Evolutionary conservation across 2,888 invertebrate genomes (phyloP).

Genomic region (Xylota segnis): DNA sequence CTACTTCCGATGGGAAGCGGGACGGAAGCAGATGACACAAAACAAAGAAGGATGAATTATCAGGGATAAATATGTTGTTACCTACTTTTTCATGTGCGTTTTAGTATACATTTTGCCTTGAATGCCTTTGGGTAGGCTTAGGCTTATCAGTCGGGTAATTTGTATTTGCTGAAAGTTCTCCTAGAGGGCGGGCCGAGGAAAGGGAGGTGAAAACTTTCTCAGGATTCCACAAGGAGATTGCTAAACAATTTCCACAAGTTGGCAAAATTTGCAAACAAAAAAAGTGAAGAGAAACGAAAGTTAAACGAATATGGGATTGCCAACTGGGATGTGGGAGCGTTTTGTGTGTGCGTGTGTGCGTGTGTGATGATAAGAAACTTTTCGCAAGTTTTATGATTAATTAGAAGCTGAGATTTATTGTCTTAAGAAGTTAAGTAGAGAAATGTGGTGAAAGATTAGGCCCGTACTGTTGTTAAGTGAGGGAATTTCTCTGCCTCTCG

Average conservation of each 20-base stretch:
- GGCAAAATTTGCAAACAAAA: constrained; percentile 1
- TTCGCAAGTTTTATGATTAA: constrained; percentile 70
- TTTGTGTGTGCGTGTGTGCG: background rate
- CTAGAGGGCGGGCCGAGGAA: background rate
- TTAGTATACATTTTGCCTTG: constrained; percentile 12
- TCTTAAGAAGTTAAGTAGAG: constrained; percentile 18
- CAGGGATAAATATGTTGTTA: constrained; percentile 73
- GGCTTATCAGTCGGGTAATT: constrained; percentile 57
- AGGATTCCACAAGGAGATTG: background rate
- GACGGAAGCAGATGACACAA: constrained; percentile 53
- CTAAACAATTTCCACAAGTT: constrained; percentile 3
- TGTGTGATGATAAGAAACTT: constrained; percentile 52
- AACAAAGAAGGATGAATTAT: constrained; percentile 65
- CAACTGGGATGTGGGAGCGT: background rate
- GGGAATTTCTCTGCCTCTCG: background rate
- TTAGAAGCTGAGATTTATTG: constrained; percentile 56
- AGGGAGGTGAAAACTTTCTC: constrained; percentile 46
- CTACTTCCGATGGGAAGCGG: constrained; percentile 40
- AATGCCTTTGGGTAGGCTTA: constrained; percentile 45
- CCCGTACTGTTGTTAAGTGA: background rate
- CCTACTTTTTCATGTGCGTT: constrained; percentile 44
- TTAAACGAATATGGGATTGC: constrained; percentile 28
- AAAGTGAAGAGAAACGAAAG: background rate
- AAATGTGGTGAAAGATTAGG: constrained; percentile 20
- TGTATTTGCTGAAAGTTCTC: constrained; percentile 18